Conservation (phyloP, 2,113 vertebrate genomes). For the Corythoichthys haematopterus region DNA sequence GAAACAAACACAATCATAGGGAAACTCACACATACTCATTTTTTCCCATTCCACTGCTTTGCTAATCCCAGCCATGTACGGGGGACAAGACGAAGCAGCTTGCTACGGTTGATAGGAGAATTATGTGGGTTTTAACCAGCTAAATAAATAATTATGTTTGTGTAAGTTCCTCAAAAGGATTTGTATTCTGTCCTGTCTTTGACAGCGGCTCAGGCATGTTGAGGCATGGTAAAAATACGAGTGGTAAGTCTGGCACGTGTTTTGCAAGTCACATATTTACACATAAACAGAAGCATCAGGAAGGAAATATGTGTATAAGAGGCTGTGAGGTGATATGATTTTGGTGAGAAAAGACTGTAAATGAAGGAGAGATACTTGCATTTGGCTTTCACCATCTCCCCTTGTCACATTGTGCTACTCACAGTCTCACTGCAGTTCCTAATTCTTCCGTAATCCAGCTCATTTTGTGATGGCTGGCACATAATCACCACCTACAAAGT, state of each 20-base stretch:
- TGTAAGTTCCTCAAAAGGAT: conserved; percentile 73
- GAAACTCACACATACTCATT: conserved; percentile 14
- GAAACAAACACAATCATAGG: conserved; percentile 8
- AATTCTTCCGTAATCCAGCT: conserved; percentile 57
- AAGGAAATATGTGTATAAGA: neutral
- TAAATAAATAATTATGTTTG: conserved; percentile 75
- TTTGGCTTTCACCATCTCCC: conserved; percentile 31
- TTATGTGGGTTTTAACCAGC: conserved; percentile 70
- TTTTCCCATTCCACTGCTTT: conserved; percentile 36
- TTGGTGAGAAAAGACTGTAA: conserved; percentile 20
- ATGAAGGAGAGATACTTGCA: conserved; percentile 28
- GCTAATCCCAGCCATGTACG: conserved; percentile 66
- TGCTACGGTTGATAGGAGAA: conserved; percentile 68
- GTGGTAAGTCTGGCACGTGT: conserved; percentile 32
- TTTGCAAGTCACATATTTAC: conserved; percentile 32
- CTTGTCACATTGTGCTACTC: conserved; percentile 26
- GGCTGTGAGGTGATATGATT: conserved; percentile 29
- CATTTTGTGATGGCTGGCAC: conserved; percentile 53
- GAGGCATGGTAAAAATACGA: conserved; percentile 39
- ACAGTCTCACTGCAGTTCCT: conserved; percentile 43
- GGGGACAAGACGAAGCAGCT: conserved; percentile 66
- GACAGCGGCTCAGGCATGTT: conserved; percentile 52
- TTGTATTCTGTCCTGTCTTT: conserved; percentile 62
- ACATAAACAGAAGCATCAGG: conserved; percentile 34
- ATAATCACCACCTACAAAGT: conserved; percentile 49